Conservation (phyloP, 2,888 invertebrate species). For the Panorpa germanica region DNA sequence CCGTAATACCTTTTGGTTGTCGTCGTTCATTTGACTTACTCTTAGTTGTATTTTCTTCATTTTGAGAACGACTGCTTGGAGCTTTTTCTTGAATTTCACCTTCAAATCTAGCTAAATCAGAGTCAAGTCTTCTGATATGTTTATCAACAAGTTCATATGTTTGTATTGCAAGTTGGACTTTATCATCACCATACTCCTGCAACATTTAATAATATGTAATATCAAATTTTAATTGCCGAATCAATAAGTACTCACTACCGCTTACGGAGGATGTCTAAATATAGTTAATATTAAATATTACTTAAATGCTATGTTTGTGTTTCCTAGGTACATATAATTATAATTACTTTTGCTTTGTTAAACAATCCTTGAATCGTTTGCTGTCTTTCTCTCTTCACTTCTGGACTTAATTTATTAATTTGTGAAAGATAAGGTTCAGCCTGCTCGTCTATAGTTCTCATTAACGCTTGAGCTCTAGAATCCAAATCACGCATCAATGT, state of each 20-base stretch:
- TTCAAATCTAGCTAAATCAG: constrained; percentile 90
- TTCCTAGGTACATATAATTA: no score
- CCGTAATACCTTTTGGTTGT: not conserved
- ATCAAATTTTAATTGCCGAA: no score
- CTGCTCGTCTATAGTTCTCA: constrained; percentile 80
- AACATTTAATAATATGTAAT: no score
- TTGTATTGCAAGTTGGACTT: constrained; percentile 92
- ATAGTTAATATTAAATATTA: constrained; percentile 5
- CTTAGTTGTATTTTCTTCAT: constrained; percentile 38
- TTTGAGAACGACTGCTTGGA: constrained; percentile 50
- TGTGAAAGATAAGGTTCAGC: constrained; percentile 64
- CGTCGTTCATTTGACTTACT: no score
- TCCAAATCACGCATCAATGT: constrained; percentile 91
- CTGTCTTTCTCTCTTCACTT: constrained; percentile 68
- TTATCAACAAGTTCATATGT: constrained; percentile 97
- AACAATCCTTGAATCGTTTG: constrained; percentile 74
- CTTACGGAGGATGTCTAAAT: no score
- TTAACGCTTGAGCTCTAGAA: constrained; percentile 70
- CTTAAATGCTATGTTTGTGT: not conserved
- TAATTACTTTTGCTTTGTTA: constrained; percentile 82
- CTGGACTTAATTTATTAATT: constrained; percentile 48
- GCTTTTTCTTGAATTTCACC: constrained; percentile 93
- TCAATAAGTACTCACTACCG: no score
- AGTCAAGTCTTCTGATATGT: constrained; percentile 88
- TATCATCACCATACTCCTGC: constrained; percentile 92